Evolutionary conservation across 2,888 invertebrate genomes (phyloP).

Genomic region (Ectemnius continuus): DNA sequence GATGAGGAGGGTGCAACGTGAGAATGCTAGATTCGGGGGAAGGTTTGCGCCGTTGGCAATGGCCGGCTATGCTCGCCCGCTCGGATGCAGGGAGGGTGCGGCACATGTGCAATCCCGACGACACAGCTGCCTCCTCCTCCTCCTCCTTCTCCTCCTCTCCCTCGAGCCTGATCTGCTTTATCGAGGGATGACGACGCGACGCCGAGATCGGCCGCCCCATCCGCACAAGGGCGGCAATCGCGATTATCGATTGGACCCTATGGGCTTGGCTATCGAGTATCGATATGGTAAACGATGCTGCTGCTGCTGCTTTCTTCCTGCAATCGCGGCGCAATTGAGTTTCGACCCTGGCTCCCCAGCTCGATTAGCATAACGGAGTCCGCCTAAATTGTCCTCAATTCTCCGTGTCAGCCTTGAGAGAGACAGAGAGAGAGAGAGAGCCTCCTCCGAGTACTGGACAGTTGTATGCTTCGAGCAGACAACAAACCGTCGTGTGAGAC

Average conservation of each 20-base stretch:
- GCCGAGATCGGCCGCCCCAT: constrained; percentile 29
- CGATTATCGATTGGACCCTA: background rate
- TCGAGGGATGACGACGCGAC: constrained; percentile 49
- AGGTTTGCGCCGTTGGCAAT: background rate
- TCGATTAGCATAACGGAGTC: too few relatives aligned
- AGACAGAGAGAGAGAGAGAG: too few relatives aligned
- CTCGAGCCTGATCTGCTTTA: constrained; percentile 46
- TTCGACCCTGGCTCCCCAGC: too few relatives aligned
- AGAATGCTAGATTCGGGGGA: background rate
- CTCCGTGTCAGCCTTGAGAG: too few relatives aligned
- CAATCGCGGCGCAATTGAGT: too few relatives aligned
- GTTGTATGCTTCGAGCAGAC: too few relatives aligned
- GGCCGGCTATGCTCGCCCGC: background rate
- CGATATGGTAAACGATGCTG: background rate
- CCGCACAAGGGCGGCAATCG: background rate
- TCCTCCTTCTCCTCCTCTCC: background rate
- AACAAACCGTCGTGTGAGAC: too few relatives aligned
- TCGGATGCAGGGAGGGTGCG: background rate
- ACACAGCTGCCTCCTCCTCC: background rate
- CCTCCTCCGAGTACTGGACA: too few relatives aligned
- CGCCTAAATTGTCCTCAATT: too few relatives aligned
- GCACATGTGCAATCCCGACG: constrained; percentile 29
- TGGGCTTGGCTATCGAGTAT: constrained; percentile 3
- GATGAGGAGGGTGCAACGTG: too few relatives aligned
- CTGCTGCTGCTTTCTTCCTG: too few relatives aligned